Evolutionary conservation across 1,140 invertebrate genomes (phyloP).

Genomic region (Macrostomum lignano): DNA sequence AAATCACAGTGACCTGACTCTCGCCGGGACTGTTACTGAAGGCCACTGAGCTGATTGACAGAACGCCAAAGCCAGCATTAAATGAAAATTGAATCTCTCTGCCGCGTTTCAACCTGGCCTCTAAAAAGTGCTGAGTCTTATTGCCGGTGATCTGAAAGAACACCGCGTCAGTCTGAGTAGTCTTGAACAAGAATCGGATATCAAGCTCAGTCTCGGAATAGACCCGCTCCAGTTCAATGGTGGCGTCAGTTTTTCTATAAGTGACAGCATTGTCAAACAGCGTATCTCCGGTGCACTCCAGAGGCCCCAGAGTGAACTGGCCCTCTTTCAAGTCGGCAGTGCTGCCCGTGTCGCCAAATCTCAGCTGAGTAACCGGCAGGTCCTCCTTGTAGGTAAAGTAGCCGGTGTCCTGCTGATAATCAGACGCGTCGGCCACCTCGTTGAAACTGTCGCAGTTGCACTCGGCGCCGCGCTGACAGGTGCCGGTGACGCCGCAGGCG

Average conservation of each 20-base stretch:
- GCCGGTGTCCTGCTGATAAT: too few species aligned
- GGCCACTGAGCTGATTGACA: too few species aligned
- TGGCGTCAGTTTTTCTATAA: constrained; percentile 61
- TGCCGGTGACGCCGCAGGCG: constrained; percentile 56
- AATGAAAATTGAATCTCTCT: too few species aligned
- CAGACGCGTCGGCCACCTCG: too few species aligned
- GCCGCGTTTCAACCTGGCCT: constrained; percentile 18
- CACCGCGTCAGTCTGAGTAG: constrained; percentile 59
- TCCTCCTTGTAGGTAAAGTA: constrained; percentile 66
- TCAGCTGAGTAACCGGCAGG: constrained; percentile 51
- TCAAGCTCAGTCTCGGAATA: constrained; percentile 62
- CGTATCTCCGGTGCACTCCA: constrained; percentile 70
- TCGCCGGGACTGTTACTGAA: too few species aligned
- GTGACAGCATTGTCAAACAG: constrained; percentile 76
- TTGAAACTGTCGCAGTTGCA: too few species aligned
- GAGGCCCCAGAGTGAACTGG: constrained; percentile 53
- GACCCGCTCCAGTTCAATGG: constrained; percentile 53
- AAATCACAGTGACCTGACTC: too few species aligned
- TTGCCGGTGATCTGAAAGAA: constrained; percentile 61
- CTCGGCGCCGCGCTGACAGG: constrained; percentile 44
- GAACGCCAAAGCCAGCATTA: too few species aligned
- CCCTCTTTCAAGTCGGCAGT: constrained; percentile 61
- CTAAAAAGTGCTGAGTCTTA: constrained; percentile 14
- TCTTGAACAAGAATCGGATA: constrained; percentile 86
- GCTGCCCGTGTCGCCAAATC: constrained; percentile 73